Evolutionary conservation across 2,113 vertebrate genomes (phyloP).

Genomic region (Brachionichthys hirsutus): DNA sequence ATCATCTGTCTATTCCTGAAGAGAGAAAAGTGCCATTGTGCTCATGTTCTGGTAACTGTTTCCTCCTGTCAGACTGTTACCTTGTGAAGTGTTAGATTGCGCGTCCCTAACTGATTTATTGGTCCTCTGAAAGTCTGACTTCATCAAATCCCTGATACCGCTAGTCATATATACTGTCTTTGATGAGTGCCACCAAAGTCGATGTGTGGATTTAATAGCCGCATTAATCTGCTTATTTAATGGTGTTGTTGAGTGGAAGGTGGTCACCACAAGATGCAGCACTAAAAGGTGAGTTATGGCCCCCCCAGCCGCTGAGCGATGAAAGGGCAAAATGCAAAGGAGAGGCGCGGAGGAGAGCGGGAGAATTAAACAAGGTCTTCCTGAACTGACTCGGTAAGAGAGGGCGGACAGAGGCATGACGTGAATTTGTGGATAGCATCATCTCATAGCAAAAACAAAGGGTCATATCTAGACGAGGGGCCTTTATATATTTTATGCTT

Average conservation of each 20-base stretch:
- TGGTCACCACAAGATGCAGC: constrained; percentile 54
- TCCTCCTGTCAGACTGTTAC: constrained; percentile 24
- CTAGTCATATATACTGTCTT: constrained; percentile 62
- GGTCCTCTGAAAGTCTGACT: constrained; percentile 59
- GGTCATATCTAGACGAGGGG: no score
- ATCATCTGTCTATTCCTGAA: constrained; percentile 1
- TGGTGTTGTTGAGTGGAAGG: constrained; percentile 64
- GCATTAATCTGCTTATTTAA: constrained; percentile 73
- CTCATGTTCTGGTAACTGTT: constrained; percentile 1
- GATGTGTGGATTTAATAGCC: constrained; percentile 65
- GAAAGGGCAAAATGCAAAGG: constrained; percentile 57
- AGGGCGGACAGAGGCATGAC: not conserved
- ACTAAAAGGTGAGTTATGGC: constrained; percentile 65
- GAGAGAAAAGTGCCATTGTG: not conserved
- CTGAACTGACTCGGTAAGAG: not conserved
- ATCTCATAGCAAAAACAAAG: no score
- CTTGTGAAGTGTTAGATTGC: constrained; percentile 27
- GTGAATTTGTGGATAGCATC: not conserved
- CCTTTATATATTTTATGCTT: no score
- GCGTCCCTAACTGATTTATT: constrained; percentile 57
- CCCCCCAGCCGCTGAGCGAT: constrained; percentile 31
- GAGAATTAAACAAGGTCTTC: constrained; percentile 36
- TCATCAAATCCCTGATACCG: constrained; percentile 69
- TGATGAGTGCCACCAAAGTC: constrained; percentile 65
- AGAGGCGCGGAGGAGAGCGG: constrained; percentile 28